Evolutionary conservation across 2,888 invertebrate genomes (phyloP), one percentile per base, ranked within the genome.

Genomic region (Hipparchia semele): DNA sequence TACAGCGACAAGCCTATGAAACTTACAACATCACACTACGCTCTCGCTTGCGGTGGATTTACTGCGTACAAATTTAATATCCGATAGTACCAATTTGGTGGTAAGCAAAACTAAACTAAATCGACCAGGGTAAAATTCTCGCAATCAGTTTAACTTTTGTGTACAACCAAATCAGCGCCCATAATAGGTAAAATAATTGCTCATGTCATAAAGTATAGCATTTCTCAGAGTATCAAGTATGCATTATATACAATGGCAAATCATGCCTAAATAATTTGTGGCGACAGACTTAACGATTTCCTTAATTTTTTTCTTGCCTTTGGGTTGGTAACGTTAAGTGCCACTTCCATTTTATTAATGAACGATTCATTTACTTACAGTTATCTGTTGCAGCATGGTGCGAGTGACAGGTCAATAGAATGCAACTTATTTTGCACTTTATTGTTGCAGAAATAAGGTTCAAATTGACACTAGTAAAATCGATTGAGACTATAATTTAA

Each of bases 1-100:
- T 59, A 70, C 69, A 67, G 70, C 56, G 71, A 72, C 71, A 23
- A 33, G 53, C 54, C 54, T 33, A 23, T 49, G 54, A 39, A 73
- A 72, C 73, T 74, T 74, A 77, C 77, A 75, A 59, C 70, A 64
- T 61, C 69, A 56, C 73, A 72, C 72, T 64, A 23, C 10, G 69
- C 56, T 68, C 54, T 72, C 73, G 33, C 49, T 70, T 69, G 46
- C 68, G 46, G 58, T 68, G 49, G 33, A 68, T 9, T 13, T 23
- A 58, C 67, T 53, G 33, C 46, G 56, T 67, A 58, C 67, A 67
- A 67, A 67, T 67, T 67, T 67, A 67, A 60, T 60, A 60, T 12
- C 12, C 59, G 1, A 13, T 8, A 23, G 10, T 60, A 8, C 59
- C 10, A 6, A 60, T 6, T 60, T 4, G 10, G 59, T 5, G 7